A percentile compares a stretch with the other conserved stretches of the same genome.
Evolutionary conservation across 2,797 vertebrate genomes (phyloP).

Genomic region (Tarsius wallacei): DNA sequence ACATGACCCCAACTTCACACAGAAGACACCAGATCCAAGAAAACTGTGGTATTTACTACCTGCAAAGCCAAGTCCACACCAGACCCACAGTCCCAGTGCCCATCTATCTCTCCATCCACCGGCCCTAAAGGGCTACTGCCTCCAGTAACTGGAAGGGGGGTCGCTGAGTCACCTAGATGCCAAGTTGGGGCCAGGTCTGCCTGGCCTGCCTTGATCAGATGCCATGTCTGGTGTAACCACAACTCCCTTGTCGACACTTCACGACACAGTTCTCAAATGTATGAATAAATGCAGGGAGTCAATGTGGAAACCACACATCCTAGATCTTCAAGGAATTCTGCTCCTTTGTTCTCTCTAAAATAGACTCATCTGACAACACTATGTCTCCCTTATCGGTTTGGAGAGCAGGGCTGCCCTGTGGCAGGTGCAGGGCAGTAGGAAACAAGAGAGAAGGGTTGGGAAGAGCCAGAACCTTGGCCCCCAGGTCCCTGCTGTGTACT

Average conservation of each 20-base stretch:
- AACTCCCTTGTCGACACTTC: accelerated
- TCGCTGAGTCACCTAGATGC: neutral
- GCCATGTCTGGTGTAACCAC: no score
- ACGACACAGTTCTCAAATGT: neutral
- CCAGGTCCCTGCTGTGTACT: neutral
- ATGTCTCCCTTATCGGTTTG: neutral
- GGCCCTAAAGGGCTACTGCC: neutral
- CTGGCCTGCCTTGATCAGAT: no score
- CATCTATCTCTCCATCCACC: neutral
- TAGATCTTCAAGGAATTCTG: neutral
- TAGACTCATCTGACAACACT: neutral
- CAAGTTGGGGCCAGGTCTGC: no score
- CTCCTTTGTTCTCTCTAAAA: neutral
- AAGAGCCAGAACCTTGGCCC: neutral
- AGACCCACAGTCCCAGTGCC: neutral
- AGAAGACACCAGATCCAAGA: neutral
- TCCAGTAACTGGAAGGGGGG: neutral
- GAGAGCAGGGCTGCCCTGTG: neutral
- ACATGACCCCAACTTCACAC: neutral
- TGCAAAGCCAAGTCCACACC: neutral
- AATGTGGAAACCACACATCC: neutral
- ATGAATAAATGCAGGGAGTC: neutral
- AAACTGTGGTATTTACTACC: neutral
- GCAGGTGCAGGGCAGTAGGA: neutral
- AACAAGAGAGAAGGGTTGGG: neutral